Base-by-base conservation (phyloP, 2,797 vertebrate genomes). In the Erethizon dorsatum region DNA sequence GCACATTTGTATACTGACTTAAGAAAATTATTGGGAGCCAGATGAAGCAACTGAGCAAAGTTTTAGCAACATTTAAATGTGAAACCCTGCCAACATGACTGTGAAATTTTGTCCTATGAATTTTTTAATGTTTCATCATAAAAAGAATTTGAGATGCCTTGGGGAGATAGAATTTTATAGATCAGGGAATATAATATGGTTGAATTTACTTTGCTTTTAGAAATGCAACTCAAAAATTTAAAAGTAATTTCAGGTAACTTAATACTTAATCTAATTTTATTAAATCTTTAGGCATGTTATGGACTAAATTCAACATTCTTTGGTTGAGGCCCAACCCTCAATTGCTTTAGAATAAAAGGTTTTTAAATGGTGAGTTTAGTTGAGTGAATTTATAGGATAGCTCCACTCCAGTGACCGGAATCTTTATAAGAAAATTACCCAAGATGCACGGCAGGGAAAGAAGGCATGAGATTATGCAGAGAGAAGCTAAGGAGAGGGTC, bases 371-470 rank as follows among this genome's bases (percentile, higher is more conserved):
- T 54, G 22, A 28, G 31, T 12, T 22, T 0, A 10, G 28, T 37
- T 61, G 83, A 52, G 18, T 50, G 52, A 77, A 17, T 59, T 77
- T 1, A 3, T 11, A 31, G 3, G 2, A 18, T 31, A 50, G 45
- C 13, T 6, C 73, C 14, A 7, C 47, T 52, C 7, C 15, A 33
- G 20, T 33, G 22, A n/a, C 20, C 37, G 6, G 31, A 24, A 18
- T 41, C 67, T 65, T 91, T 57, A 1, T 37, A 75, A 71, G 20
- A 75, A 45, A 50, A 80, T 3, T 8, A 31, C 31, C 0, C 2
- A 52, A 33, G 22, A 18, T 1, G 45, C 18, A 1, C 0, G 12
- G 17, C 13, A 3, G 22, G 24, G 1, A 13, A 52, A 3, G 22
- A 69, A 45, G 0, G n/a, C 6, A 1, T 52, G 2, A 54, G 31